Base-by-base conservation (phyloP, 2,888 invertebrate species). In the Acronicta alni region DNA sequence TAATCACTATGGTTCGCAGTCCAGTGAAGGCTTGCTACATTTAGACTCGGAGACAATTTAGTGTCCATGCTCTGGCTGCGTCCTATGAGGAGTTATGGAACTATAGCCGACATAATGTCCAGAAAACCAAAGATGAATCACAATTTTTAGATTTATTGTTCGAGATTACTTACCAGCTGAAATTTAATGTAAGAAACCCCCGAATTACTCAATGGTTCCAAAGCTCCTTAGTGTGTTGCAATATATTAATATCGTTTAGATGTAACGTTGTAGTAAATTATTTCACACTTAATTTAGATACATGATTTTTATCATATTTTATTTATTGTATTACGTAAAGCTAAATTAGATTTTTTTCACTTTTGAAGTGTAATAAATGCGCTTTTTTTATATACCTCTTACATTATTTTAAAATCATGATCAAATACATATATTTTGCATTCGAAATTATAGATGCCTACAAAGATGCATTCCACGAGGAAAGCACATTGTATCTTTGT, bases 241-340 rank as follows among this genome's bases (percentile, higher is more conserved):
- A 93, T 94, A 93, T 90, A 90, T 90, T 89, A 88, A 84, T 92
- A 89, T 91, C 88, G 83, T 91, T 89, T 92, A 93, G 92, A 85
- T 92, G 90, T 93, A 93, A 92, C 89, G 86, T 87, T 89, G 78
- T 93, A 94, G 93, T 93, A 93, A 94, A 93, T 94, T 93, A 93
- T 94, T 93, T 92, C 91, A 89, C 90, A 88, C 87, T 88, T 93
- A 90, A 91, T 89, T 92, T 92, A 94, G 89, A 86, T 85, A 87
- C 85, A 88, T 89, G 87, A 89, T 91, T 90, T 74, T 90, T 89
- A 90, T 86, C 88, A 85, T 90, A 89, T 89, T 90, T 89, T 92
- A 92, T 93, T 93, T 91, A 92, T 92, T 92, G 79, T 89, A 86
- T 85, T 86, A 87, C 87, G 82, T 88, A 86, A 85, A 90, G 81